Evolutionary conservation across 2,888 invertebrate genomes (phyloP).

Genomic region (Piscicola geometra): DNA sequence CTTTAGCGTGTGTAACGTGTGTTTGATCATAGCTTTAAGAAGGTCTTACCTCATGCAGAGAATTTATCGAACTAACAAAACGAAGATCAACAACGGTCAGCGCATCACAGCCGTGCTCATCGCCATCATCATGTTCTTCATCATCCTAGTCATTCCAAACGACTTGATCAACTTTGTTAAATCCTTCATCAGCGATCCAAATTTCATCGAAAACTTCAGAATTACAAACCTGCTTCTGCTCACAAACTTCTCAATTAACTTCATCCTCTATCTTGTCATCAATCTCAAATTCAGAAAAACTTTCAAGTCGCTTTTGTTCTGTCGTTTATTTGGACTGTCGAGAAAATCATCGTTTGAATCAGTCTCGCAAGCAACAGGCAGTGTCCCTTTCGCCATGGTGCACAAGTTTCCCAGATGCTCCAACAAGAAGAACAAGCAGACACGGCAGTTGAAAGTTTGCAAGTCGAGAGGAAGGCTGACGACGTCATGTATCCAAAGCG

Average conservation of each 20-base stretch:
- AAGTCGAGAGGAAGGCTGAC: too few relatives aligned
- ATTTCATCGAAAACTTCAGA: slow-evolving; percentile 4
- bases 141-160: slow-evolving; percentile 51
- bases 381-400: background rate
- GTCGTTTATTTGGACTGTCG: background rate
- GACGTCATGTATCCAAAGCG: too few relatives aligned
- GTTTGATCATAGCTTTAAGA: slow-evolving; percentile 50
- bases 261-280: slow-evolving; percentile 73
- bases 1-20: slow-evolving; percentile 51
- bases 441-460: too few relatives aligned
- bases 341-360: background rate
- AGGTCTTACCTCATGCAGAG: background rate
- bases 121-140: slow-evolving; percentile 52
- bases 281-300: slow-evolving; percentile 67
- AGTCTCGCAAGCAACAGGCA: background rate
- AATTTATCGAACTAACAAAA: slow-evolving; percentile 43
- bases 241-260: slow-evolving; percentile 62
- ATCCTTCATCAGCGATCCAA: background rate
- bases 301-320: background rate
- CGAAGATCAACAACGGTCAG: slow-evolving; percentile 44
- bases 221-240: slow-evolving; percentile 52
- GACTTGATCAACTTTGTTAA: slow-evolving; percentile 49
- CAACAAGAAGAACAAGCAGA: too few relatives aligned
- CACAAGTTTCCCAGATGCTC: too few relatives aligned
- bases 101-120: slow-evolving; percentile 52